Percentiles rank a stretch among this genome's conserved stretches.
These are phyloP conservation scores for Ennomos quercinarius DNA, from an alignment of 2,888 invertebrate genomes.

Conservation along the genomic window DNA sequence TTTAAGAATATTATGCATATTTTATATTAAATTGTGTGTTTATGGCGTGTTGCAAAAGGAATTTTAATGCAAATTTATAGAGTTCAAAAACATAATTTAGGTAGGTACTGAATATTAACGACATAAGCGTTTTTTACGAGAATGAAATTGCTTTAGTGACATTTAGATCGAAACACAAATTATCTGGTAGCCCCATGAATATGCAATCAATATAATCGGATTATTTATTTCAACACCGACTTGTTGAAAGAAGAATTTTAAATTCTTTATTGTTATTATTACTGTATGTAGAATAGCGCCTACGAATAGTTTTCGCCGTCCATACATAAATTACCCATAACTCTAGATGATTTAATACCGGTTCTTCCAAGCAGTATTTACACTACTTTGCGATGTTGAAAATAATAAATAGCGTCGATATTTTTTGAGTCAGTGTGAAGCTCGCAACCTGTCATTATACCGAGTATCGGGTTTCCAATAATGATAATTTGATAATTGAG, in stretches of 20 bases:
- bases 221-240: conserved; percentile 51
- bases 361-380: conserved; percentile 67
- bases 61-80: conserved; percentile 32
- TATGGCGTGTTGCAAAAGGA: conserved; percentile 14
- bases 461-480: conserved; percentile 69
- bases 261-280: conserved; percentile 37
- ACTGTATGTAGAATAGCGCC: conserved; percentile 47
- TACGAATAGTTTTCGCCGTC: conserved; percentile 47
- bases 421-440: conserved; percentile 67
- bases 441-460: conserved; percentile 67
- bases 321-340: conserved; percentile 57
- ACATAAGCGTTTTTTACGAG: conserved; percentile 44
- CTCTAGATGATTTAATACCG: conserved; percentile 63
- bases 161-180: conserved; percentile 47
- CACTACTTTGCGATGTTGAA: conserved; percentile 65
- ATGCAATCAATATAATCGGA: conserved; percentile 56
- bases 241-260: conserved; percentile 57
- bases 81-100: conserved; percentile 35
- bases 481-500: conserved; percentile 78
- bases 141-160: conserved; percentile 47
- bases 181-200: conserved; percentile 51
- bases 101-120: conserved; percentile 38
- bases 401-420: conserved; percentile 66
- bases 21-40: conserved; percentile 5
- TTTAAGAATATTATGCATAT: conserved; percentile 4